These are phyloP conservation scores for Glaucopsyche alexis DNA, from an alignment of 2,888 invertebrate species.

Conservation along the genomic window DNA sequence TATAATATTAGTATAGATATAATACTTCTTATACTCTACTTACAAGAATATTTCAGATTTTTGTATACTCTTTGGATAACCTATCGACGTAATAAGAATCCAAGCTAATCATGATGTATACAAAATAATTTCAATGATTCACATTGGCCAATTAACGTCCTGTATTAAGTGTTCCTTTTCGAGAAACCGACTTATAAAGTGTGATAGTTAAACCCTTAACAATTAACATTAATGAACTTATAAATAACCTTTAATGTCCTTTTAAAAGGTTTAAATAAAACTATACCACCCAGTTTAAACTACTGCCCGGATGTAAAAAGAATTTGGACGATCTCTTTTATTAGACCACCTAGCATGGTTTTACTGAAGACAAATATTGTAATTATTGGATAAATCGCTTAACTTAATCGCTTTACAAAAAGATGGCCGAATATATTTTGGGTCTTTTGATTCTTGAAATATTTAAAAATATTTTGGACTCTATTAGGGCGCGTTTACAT, in stretches of 20 bases:
- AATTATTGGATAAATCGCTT: neutral
- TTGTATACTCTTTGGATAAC: no score
- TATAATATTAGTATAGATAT: no score
- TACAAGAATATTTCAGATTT: no score
- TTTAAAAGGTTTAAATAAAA: neutral
- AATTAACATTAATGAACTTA: conserved; percentile 9
- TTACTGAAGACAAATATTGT: neutral
- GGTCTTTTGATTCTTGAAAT: neutral
- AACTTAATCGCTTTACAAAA: neutral
- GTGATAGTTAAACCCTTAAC: conserved; percentile 3
- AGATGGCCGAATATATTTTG: neutral
- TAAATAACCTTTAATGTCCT: conserved; percentile 9
- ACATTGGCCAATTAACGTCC: no score
- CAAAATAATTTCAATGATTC: no score
- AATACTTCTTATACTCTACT: no score
- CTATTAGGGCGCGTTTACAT: no score
- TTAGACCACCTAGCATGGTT: conserved; percentile 2
- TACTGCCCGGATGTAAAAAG: neutral
- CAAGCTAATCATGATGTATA: no score
- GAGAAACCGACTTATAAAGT: neutral
- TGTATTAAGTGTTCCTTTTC: neutral
- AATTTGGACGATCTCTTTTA: conserved; percentile 3
- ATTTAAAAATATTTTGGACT: no score
- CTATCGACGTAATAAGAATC: no score
- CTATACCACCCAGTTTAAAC: neutral